phyloP scores from a whole-genome alignment of 1,140 invertebrate genomes.

The Colletes gigas region DNA sequence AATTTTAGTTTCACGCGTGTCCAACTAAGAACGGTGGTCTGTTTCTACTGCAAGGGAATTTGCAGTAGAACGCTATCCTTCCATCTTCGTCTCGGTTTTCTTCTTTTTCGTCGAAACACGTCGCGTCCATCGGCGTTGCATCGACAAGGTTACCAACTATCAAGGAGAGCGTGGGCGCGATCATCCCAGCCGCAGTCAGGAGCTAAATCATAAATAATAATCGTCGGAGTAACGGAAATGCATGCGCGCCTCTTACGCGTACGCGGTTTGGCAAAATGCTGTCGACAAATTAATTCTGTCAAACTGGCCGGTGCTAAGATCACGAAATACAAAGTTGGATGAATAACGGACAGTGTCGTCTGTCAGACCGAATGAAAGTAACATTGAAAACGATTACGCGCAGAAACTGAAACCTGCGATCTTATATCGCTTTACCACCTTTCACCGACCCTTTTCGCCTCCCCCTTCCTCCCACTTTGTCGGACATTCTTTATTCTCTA shows the following conservation, averaged over 20 bases:
- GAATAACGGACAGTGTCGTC: slow-evolving; percentile 59
- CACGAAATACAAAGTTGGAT: slow-evolving; percentile 43
- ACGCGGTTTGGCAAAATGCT: slow-evolving; percentile 23
- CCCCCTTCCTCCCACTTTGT: background rate
- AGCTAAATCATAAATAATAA: slow-evolving; percentile 77
- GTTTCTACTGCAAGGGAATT: slow-evolving; percentile 35
- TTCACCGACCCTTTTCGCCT: slow-evolving; percentile 30
- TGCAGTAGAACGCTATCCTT: slow-evolving; percentile 20
- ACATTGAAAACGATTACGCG: slow-evolving; percentile 56
- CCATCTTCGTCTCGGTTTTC: background rate
- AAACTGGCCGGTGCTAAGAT: slow-evolving; percentile 13
- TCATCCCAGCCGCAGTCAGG: slow-evolving; percentile 46
- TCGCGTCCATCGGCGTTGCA: slow-evolving; percentile 6
- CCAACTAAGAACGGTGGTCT: slow-evolving; percentile 28
- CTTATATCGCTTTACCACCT: slow-evolving; percentile 29
- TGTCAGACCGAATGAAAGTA: slow-evolving; percentile 55
- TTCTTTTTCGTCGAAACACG: slow-evolving; percentile 1
- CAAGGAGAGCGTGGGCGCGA: slow-evolving; percentile 62
- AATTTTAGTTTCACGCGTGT: slow-evolving; percentile 30
- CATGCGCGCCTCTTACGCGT: slow-evolving; percentile 15
- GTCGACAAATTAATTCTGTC: slow-evolving; percentile 62
- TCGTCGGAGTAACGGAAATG: slow-evolving; percentile 70
- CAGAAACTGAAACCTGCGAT: background rate
- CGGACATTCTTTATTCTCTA: slow-evolving; percentile 4
- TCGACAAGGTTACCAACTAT: slow-evolving; percentile 30